Evolutionary conservation across 2,888 invertebrate genomes (phyloP).

Genomic region (Scaptomyza flava): DNA sequence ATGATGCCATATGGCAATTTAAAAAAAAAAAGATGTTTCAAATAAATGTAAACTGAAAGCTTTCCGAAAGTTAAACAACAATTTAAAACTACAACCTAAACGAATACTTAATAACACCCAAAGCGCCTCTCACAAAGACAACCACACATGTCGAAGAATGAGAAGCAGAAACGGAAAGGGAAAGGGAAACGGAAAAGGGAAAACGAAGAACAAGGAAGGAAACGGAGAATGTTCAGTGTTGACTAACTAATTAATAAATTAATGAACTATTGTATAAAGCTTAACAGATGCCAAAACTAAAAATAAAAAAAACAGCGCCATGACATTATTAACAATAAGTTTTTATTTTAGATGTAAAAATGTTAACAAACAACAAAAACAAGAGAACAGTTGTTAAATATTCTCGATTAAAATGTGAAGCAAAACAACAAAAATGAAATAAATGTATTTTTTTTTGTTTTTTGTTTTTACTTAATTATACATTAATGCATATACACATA

Average conservation of each 20-base stretch:
- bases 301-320: not conserved
- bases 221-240: constrained; percentile 13
- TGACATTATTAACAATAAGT: constrained; percentile 34
- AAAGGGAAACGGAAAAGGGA: constrained; percentile 2
- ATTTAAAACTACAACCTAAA: constrained; percentile 33
- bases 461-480: constrained; percentile 27
- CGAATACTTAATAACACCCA: constrained; percentile 27
- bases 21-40: constrained; percentile 71
- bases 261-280: constrained; percentile 29
- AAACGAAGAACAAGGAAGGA: not conserved
- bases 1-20: constrained; percentile 41
- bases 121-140: constrained; percentile 58
- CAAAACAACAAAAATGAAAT: constrained; percentile 34
- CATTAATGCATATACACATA: constrained; percentile 10
- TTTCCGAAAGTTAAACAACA: constrained; percentile 70
- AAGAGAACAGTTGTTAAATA: constrained; percentile 25
- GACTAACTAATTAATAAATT: constrained; percentile 7
- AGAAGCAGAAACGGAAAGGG: constrained; percentile 3
- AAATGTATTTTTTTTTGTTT: constrained; percentile 37
- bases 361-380: constrained; percentile 15
- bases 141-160: constrained; percentile 1
- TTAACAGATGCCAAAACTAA: constrained; percentile 3
- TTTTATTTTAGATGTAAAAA: constrained; percentile 16
- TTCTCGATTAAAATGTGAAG: constrained; percentile 66
- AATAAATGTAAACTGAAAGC: constrained; percentile 79